Conservation (phyloP, 2,113 vertebrate species). For the Leptobrachium leishanense region DNA sequence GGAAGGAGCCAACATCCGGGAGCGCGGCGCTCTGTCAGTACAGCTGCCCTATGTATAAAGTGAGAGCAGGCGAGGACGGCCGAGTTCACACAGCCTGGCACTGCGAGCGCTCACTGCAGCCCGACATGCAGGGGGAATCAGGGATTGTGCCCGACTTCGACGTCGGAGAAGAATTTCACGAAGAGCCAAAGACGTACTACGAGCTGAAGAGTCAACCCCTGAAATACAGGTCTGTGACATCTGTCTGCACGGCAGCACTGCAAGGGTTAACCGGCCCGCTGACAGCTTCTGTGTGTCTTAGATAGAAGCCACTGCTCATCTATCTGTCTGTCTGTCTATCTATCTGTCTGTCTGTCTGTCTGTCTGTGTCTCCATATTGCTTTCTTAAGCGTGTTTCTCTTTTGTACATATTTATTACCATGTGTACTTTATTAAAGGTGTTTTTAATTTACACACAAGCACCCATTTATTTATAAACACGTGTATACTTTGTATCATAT, state of each 20-base stretch:
- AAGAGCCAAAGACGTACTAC: constrained; percentile 95
- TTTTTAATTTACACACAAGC: no score
- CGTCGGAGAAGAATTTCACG: constrained; percentile 88
- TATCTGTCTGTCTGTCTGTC: no score
- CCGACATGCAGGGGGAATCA: constrained; percentile 87
- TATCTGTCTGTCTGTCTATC: no score
- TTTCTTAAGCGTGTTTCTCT: no score
- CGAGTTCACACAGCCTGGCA: constrained; percentile 45
- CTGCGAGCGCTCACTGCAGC: constrained; percentile 5
- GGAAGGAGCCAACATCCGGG: constrained; percentile 31
- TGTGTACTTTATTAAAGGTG: no score
- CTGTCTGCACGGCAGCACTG: not conserved
- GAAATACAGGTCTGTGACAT: constrained; percentile 83
- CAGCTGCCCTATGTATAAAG: constrained; percentile 52
- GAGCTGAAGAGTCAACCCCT: constrained; percentile 93
- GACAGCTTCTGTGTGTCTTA: no score
- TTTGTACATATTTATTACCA: no score
- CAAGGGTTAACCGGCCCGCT: not conserved
- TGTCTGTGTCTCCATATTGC: no score
- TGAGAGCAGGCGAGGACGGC: constrained; percentile 47
- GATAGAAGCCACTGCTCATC: no score
- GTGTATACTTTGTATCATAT: no score
- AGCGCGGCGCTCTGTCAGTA: constrained; percentile 12
- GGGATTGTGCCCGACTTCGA: constrained; percentile 95
- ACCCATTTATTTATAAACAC: no score